Conservation (phyloP, 2,888 invertebrate species). For the Cetonia aurata region DNA sequence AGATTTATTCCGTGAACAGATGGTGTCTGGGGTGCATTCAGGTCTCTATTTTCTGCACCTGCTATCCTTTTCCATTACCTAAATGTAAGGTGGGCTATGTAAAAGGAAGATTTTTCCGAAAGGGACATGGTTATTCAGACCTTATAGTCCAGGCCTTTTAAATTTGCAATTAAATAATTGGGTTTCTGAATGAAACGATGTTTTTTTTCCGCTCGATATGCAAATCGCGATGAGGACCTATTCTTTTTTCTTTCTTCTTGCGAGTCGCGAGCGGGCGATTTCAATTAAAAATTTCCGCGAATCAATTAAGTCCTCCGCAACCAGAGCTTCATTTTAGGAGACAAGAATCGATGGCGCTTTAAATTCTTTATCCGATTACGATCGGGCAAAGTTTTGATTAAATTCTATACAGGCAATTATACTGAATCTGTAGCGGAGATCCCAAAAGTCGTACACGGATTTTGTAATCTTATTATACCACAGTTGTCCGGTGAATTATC, state of each 20-base stretch:
- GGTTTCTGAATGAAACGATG: too few species aligned
- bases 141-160: too few species aligned
- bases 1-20: constrained; percentile 38
- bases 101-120: too few species aligned
- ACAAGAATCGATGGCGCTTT: constrained; percentile 38
- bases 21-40: constrained; percentile 16
- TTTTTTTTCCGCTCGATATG: not conserved
- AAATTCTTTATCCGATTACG: constrained; percentile 37
- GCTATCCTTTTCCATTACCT: constrained; percentile 27
- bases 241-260: not conserved
- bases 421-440: constrained; percentile 5
- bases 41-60: constrained; percentile 37
- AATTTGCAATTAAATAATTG: too few species aligned
- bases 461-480: constrained; percentile 22
- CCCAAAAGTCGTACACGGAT: constrained; percentile 17
- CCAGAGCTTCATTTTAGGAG: constrained; percentile 20
- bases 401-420: constrained; percentile 29
- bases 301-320: constrained; percentile 32
- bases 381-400: constrained; percentile 32
- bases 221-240: not conserved
- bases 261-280: constrained; percentile 5
- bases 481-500: constrained; percentile 6
- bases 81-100: not conserved
- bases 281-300: constrained; percentile 34
- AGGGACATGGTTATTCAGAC: too few species aligned